Conservation (phyloP, 2,113 vertebrate genomes). For the Piaya cayana region DNA sequence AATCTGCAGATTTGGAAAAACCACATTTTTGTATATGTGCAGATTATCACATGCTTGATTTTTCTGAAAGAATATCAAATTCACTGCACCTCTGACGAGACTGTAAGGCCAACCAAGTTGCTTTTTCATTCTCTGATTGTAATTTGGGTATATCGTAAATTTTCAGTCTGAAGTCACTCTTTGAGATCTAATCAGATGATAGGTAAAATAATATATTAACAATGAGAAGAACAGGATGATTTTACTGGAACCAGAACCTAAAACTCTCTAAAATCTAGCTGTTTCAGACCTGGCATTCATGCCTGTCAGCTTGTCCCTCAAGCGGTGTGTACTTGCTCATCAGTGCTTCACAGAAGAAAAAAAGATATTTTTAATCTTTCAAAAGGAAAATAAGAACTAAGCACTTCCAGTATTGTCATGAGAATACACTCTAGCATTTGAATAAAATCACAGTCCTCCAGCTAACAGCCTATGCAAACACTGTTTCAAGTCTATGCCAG, state of each 20-base stretch:
- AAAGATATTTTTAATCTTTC: not conserved
- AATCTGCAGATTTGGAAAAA: not conserved
- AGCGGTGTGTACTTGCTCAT: not conserved
- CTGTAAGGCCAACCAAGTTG: not conserved
- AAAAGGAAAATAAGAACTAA: not conserved
- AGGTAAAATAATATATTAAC: not conserved
- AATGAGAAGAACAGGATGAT: not conserved
- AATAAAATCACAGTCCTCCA: conserved; percentile 33
- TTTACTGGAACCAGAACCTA: not conserved
- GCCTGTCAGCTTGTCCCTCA: not conserved
- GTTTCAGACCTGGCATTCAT: not conserved
- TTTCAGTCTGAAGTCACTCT: not conserved
- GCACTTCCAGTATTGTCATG: not conserved
- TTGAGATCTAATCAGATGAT: not conserved
- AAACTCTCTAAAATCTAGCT: not conserved
- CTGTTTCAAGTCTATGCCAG: conserved; percentile 57
- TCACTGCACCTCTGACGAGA: not conserved
- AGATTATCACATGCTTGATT: not conserved
- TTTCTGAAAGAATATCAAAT: not conserved
- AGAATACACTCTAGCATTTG: not conserved
- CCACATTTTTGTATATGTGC: not conserved
- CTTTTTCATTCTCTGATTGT: not conserved
- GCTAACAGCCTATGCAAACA: conserved; percentile 50
- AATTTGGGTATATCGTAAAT: not conserved
- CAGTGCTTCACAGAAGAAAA: not conserved